Base-by-base conservation (phyloP, 2,113 vertebrate genomes). In the Bos javanicus region DNA sequence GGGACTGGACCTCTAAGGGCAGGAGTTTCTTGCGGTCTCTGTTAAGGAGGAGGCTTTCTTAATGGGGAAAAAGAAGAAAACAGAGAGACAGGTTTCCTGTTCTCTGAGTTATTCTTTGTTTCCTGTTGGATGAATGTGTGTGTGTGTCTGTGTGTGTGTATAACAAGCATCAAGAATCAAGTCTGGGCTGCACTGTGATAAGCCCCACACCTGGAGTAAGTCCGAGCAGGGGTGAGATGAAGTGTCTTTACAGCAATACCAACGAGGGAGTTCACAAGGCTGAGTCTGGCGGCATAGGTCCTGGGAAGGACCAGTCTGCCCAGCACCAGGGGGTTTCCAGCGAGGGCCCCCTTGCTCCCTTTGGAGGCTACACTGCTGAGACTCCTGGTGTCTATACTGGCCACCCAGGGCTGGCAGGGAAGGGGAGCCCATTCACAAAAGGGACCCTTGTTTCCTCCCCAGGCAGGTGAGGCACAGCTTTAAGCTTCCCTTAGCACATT, bases 1-100 rank as follows among this genome's bases (percentile, higher is more conserved):
- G 59, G 36, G 17, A 26, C 33, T 6, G 7, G 19, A 39, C 10
- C 64, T 36, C 33, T 21, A 36, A 33, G 17, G 33, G 33, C 8
- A 67, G 64, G n/a, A 67, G 17, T n/a, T 67, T n/a, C 17, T 36
- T 67, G 8, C 1, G 4, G n/a, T 36, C 64, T 67, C 33, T 2
- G 64, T 4, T 2, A 50, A 80, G 57, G 23, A 2, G 56, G 54
- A 52, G 5, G 1, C 25, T 7, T 56, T 64, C 46, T 21, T 43
- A 48, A 28, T 0, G 0, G n/a, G 4, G 23, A 28, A 0, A 1
- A 6, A 91, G 16, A 46, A 39, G 36, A 36, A 16, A 17, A 26
- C n/a, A 28, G 8, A 28, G 8, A 56, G 67, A 6, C 15, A 48
- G 12, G 9, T 9, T 14, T 80, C 14, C 19, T 26, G 48, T 21